Base-by-base conservation (phyloP, 2,113 vertebrate species). In the Pseudopipra pipra region DNA sequence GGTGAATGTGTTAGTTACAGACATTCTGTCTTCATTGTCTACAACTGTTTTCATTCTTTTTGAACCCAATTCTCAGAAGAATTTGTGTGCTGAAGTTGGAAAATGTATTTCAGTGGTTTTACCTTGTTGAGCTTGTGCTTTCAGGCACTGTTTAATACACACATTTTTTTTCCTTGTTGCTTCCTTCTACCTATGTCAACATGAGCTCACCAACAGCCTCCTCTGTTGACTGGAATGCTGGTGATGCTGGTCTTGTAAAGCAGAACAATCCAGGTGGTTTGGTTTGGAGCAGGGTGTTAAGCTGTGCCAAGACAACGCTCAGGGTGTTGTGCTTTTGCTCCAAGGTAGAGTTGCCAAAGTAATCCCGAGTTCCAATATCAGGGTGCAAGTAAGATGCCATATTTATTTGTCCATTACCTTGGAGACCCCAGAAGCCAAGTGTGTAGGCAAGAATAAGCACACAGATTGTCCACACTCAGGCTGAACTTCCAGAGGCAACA, bases 281-380 rank as follows among this genome's bases (percentile, higher is more conserved):
- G 39, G 27, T 68, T 67, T 17, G n/a, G 56, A 81, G 70, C 18
- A 62, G 12, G 0, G 0, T 5, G 9, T 24, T 33, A 41, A 35
- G n/a, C 43, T 59, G 10, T 41, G 27, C n/a, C 74, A 14, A 4
- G 39, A 14, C 31, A 8, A 5, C 47, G 37, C 30, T 75, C n/a
- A 21, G 16, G 37, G 28, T 1, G 0, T 11, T 51, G 47, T 28
- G 22, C 22, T 51, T 70, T 25, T 31, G 30, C 59, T 52, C 7
- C 54, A 16, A 31, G 33, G 76, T 20, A 17, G n/a, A 54, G 25
- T 19, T n/a, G 51, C 28, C 56, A 28, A 5, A 66, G 19, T 22
- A 14, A 71, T 31, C 30, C 56, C 56, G 13, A 59, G 9, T 22
- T 39, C 18, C 0, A 1, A 0, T 33, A 19, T 1, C 18, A 6